Conservation (phyloP, 2,797 vertebrate genomes). For the Lacerta agilis region DNA sequence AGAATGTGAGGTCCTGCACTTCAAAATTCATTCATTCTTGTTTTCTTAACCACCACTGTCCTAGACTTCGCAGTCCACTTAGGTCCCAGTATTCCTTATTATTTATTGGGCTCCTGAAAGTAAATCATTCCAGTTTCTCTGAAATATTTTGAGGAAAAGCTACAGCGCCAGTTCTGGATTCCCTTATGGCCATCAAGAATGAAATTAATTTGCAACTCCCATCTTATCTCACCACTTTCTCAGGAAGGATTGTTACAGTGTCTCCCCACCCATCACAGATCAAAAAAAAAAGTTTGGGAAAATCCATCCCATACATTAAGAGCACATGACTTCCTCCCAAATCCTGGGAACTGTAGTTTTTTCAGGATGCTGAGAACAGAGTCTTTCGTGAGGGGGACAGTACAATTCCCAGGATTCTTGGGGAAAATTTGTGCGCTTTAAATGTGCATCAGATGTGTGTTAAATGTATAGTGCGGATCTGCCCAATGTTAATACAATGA, state of each 20-base stretch:
- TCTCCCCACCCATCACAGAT: not conserved
- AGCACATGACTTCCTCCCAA: too few relatives aligned
- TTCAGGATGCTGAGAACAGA: too few relatives aligned
- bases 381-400: too few relatives aligned
- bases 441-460: too few relatives aligned
- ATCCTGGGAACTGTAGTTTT: too few relatives aligned
- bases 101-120: not conserved
- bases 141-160: not conserved
- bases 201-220: slow-evolving; percentile 49
- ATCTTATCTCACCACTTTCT: slow-evolving; percentile 21
- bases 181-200: not conserved
- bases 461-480: too few relatives aligned
- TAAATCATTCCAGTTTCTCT: not conserved
- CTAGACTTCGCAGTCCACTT: not conserved
- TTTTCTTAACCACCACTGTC: not conserved
- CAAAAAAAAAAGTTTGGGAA: not conserved
- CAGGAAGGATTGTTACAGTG: not conserved
- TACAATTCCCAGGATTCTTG: too few relatives aligned
- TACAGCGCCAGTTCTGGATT: not conserved
- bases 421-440: too few relatives aligned
- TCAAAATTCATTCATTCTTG: not conserved
- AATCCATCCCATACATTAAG: too few relatives aligned
- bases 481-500: slow-evolving; percentile 33
- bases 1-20: not conserved
- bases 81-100: not conserved